Percentiles rank a stretch among this genome's conserved stretches.
Evolutionary conservation across 2,113 vertebrate genomes (phyloP).

Genomic region (Sphyrna mokarran): DNA sequence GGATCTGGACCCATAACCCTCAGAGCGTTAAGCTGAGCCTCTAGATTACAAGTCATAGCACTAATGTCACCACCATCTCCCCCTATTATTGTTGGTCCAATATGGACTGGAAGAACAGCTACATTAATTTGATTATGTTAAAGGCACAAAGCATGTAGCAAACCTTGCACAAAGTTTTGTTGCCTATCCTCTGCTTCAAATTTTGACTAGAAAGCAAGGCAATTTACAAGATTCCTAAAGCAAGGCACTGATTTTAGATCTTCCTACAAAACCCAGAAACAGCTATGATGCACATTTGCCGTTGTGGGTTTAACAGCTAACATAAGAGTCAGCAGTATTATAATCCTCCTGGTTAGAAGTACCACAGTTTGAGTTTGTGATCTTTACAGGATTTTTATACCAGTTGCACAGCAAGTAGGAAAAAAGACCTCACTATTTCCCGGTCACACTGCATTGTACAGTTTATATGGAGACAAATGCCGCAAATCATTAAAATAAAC

Average conservation of each 20-base stretch:
- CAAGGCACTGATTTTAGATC: neutral
- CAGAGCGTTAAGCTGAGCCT: too few relatives aligned
- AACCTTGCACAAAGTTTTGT: neutral
- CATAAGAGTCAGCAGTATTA: neutral
- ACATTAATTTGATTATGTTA: neutral
- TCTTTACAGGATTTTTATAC: neutral
- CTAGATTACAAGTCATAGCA: too few relatives aligned
- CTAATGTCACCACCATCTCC: too few relatives aligned
- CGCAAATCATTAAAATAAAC: conserved; percentile 16
- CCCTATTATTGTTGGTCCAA: neutral
- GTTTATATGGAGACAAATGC: neutral
- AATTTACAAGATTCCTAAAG: neutral
- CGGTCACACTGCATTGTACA: neutral
- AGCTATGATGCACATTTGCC: neutral
- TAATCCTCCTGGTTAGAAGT: neutral
- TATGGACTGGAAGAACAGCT: neutral
- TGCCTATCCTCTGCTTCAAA: neutral
- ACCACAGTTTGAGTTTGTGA: neutral
- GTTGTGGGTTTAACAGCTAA: neutral
- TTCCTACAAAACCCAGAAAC: neutral
- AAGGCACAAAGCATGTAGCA: neutral
- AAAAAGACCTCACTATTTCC: neutral
- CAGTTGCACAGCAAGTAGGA: neutral
- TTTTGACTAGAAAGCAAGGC: neutral
- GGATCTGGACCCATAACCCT: too few relatives aligned